A percentile compares a stretch with the other conserved stretches of the same genome.
phyloP scores from a whole-genome alignment of 1,140 invertebrate species.

The Subanguina moxae region DNA sequence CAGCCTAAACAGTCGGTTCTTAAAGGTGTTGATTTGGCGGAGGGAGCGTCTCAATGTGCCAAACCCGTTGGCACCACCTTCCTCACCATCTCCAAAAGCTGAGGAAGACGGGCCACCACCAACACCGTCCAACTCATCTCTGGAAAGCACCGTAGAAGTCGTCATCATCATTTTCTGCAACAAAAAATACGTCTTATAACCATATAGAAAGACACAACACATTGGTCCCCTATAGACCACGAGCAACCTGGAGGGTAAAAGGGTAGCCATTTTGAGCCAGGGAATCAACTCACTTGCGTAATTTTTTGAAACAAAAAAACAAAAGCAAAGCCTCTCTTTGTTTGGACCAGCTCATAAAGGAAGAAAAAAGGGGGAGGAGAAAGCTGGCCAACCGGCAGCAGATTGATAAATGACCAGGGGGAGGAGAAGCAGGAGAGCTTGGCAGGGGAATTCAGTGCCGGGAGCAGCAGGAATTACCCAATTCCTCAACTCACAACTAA shows the following conservation, averaged over 20 bases:
- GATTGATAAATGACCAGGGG: constrained; percentile 7
- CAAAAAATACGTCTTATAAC: too few species aligned
- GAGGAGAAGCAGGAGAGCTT: too few species aligned
- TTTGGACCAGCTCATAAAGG: not conserved
- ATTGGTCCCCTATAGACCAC: not conserved
- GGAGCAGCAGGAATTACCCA: too few species aligned
- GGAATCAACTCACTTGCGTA: not conserved
- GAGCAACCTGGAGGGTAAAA: not conserved
- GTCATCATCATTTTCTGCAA: not conserved
- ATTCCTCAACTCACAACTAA: too few species aligned
- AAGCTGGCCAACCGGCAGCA: not conserved
- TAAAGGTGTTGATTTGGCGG: constrained; percentile 54
- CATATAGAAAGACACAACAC: not conserved
- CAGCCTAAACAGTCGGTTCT: constrained; percentile 47
- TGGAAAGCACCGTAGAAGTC: not conserved
- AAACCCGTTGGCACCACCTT: not conserved
- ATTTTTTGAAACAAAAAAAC: constrained; percentile 6
- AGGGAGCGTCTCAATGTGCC: constrained; percentile 46
- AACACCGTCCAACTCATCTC: not conserved
- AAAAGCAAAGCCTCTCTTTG: not conserved
- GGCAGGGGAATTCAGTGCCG: too few species aligned
- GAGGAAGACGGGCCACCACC: not conserved
- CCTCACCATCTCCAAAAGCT: not conserved
- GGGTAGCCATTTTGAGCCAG: not conserved
- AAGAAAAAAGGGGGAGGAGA: too few species aligned